phyloP scores from a whole-genome alignment of 2,888 invertebrate species.

The Ditylenchus weischeri region DNA sequence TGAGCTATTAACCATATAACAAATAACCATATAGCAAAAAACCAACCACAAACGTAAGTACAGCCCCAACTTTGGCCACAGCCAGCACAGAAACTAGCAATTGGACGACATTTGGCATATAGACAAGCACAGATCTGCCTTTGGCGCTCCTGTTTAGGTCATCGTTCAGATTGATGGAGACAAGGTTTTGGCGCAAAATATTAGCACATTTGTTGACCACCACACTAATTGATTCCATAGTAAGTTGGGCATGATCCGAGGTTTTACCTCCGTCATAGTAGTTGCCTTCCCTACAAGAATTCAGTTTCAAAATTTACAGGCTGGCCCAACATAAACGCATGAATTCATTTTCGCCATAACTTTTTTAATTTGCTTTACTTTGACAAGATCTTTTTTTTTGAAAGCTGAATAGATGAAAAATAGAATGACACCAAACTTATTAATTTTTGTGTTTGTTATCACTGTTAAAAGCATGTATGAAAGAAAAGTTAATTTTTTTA shows the following conservation, averaged over 20 bases:
- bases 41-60: constrained; percentile 20
- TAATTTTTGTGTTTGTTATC: too few species aligned
- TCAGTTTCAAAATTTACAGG: too few species aligned
- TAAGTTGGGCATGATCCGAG: constrained; percentile 17
- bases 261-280: constrained; percentile 15
- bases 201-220: constrained; percentile 19
- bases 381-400: too few species aligned
- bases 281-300: constrained; percentile 21
- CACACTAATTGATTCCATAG: constrained; percentile 18
- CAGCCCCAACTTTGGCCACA: constrained; percentile 12
- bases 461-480: too few species aligned
- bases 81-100: constrained; percentile 14
- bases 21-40: too few species aligned
- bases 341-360: too few species aligned
- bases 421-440: too few species aligned
- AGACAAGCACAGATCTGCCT: constrained; percentile 10
- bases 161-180: neutral
- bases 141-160: neutral
- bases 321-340: too few species aligned
- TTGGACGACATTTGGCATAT: constrained; percentile 21
- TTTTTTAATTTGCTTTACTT: too few species aligned
- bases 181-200: constrained; percentile 1
- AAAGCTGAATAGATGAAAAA: too few species aligned
- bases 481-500: too few species aligned
- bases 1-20: too few species aligned